Evolutionary conservation across 2,888 invertebrate genomes (phyloP), one percentile per base, ranked within the genome.

Genomic region (Litoditis marina): DNA sequence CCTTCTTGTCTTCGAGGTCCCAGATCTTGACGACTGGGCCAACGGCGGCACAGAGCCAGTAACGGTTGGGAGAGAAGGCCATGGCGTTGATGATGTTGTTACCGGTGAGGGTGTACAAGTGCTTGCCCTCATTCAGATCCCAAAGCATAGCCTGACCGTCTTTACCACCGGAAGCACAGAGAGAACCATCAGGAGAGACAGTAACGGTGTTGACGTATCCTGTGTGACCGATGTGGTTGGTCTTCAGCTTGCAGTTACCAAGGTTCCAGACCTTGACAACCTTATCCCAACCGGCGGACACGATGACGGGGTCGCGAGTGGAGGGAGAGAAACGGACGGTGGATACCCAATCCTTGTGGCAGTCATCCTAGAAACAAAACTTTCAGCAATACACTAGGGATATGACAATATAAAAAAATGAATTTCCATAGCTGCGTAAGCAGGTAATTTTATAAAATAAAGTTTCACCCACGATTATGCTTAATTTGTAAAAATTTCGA

Each of bases 111-210:
- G 96, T 96, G 88, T 98, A 96, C 84, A 98, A 88, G 85, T 96
- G 95, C 86, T 98, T 96, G 87, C 94, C 95, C 84, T 98, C 98
- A 85, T 96, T 96, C 84, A 98, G 87, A 86, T 98, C 98, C 98
- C 96, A 99, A 75, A 98, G 87, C 91, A 98, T 93, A 11, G 96
- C 96, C 87, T 94, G 94, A 87, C 94, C 93, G 87, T 98, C 96
- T 90, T 89, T 74, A 39, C 76, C 98, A 85, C 96, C 96, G 69
- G 94, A 95, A n/a, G 96, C 96, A 84, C 98, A 99, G 39, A 98
- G 89, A 1, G 96, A 96, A 82, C 98, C 98, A 86, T 98, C 98
- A 78, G 98, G 98, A 51, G 95, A 95, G 53, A 98, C 96, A 0
- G 98, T 96, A 6, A 98, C 96, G 34, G 94, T 93, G 87, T 98